These are phyloP conservation scores for Coenonympha glycerion DNA, from an alignment of 2,888 invertebrate genomes.

Conservation along the genomic window DNA sequence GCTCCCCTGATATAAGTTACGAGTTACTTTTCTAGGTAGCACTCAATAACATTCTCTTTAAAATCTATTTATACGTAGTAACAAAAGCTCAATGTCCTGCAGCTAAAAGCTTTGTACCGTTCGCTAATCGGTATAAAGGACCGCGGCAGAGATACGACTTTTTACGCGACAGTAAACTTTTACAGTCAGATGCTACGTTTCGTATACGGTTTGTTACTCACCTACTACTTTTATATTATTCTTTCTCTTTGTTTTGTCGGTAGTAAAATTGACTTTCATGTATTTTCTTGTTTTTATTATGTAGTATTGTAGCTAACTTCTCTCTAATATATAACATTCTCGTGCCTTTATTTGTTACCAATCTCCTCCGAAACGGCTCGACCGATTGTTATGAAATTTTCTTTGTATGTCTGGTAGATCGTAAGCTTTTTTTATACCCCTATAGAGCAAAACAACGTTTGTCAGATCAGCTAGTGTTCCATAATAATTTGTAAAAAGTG, in stretches of 20 bases:
- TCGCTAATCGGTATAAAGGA: conserved; percentile 2
- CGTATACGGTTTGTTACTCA: conserved; percentile 11
- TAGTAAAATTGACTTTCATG: not conserved
- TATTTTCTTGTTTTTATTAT: not conserved
- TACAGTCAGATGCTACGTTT: conserved; percentile 17
- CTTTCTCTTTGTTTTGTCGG: not conserved
- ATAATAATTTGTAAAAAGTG: too few relatives aligned
- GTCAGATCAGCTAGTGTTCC: too few relatives aligned
- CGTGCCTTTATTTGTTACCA: too few relatives aligned
- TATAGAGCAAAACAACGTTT: too few relatives aligned
- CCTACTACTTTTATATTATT: not conserved
- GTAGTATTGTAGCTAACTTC: not conserved
- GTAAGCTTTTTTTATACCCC: too few relatives aligned
- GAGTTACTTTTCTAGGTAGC: too few relatives aligned
- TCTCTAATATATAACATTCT: too few relatives aligned
- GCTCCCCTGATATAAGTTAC: too few relatives aligned
- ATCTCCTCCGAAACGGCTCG: too few relatives aligned
- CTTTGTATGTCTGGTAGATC: too few relatives aligned
- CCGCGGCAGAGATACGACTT: conserved; percentile 2
- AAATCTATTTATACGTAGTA: not conserved
- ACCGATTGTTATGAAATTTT: too few relatives aligned
- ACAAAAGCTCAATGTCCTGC: not conserved
- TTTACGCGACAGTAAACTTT: conserved; percentile 3
- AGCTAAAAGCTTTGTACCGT: not conserved
- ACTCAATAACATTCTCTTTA: not conserved